phyloP scores from a whole-genome alignment of 2,888 invertebrate genomes.

The Teleogryllus oceanicus region DNA sequence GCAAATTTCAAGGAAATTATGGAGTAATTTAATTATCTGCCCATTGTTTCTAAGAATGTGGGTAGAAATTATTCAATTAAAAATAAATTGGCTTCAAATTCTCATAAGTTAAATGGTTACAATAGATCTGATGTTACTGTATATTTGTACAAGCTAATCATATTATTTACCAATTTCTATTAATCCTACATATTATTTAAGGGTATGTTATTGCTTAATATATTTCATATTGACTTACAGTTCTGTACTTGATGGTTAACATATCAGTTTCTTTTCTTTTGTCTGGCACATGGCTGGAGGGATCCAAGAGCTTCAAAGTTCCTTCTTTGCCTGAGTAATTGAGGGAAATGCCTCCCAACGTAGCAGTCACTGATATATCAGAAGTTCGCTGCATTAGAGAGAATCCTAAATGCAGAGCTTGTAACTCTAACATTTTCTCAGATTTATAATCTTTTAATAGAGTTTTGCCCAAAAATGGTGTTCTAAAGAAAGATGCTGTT shows the following conservation, averaged over 20 bases:
- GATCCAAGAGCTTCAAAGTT: background rate
- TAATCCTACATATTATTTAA: too few relatives aligned
- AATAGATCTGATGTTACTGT: too few relatives aligned
- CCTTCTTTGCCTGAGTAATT: background rate
- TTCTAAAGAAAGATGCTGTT: background rate
- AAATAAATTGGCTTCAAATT: too few relatives aligned
- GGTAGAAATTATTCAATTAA: too few relatives aligned
- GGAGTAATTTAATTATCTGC: too few relatives aligned
- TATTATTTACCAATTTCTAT: too few relatives aligned
- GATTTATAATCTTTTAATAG: background rate
- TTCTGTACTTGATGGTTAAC: background rate
- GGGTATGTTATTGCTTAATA: too few relatives aligned
- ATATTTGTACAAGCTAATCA: too few relatives aligned
- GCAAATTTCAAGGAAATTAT: too few relatives aligned
- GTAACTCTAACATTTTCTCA: background rate
- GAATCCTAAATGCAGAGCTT: background rate
- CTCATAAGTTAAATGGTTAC: too few relatives aligned
- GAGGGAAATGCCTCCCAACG: background rate
- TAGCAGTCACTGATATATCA: background rate
- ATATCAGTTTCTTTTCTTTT: background rate
- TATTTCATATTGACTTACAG: background rate
- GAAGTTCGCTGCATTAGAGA: background rate
- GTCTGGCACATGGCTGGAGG: background rate
- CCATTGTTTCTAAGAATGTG: too few relatives aligned
- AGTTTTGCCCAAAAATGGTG: background rate